Conservation (phyloP, 2,888 invertebrate genomes). For the Drosophila phalerata region DNA sequence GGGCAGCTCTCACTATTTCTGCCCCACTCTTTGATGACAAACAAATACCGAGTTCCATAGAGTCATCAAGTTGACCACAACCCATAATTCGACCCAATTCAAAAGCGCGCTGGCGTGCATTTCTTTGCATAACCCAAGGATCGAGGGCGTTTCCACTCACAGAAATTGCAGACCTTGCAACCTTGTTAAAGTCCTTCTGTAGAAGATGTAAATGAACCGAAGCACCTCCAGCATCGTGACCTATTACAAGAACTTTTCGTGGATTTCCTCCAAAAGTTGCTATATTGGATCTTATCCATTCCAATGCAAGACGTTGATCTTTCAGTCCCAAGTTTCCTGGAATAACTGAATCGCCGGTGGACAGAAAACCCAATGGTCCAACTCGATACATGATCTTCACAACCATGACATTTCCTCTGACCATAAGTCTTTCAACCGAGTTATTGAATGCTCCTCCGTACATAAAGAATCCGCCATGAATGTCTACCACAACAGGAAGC, state of each 20-base stretch:
- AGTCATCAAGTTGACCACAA: slow-evolving; percentile 87
- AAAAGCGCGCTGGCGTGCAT: slow-evolving; percentile 87
- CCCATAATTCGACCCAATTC: slow-evolving; percentile 88
- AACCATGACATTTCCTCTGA: slow-evolving; percentile 87
- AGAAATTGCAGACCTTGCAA: slow-evolving; percentile 83
- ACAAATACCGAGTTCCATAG: slow-evolving; percentile 85
- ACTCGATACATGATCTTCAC: slow-evolving; percentile 90
- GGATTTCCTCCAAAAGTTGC: slow-evolving; percentile 86
- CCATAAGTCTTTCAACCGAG: slow-evolving; percentile 88
- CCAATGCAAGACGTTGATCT: slow-evolving; percentile 57
- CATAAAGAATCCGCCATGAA: slow-evolving; percentile 91
- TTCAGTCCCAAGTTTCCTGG: slow-evolving; percentile 84
- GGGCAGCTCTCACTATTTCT: slow-evolving; percentile 23
- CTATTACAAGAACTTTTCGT: slow-evolving; percentile 89
- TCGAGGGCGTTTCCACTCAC: slow-evolving; percentile 90
- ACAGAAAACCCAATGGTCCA: slow-evolving; percentile 91
- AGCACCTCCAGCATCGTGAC: slow-evolving; percentile 91
- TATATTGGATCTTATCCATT: slow-evolving; percentile 57
- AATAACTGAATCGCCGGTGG: slow-evolving; percentile 89
- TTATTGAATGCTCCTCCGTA: slow-evolving; percentile 86
- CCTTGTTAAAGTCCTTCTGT: slow-evolving; percentile 84
- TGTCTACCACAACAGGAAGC: slow-evolving; percentile 88
- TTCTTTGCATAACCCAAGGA: slow-evolving; percentile 87
- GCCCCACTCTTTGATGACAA: slow-evolving; percentile 76
- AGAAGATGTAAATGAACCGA: slow-evolving; percentile 91